A percentile compares a stretch with the other conserved stretches of the same genome.
Evolutionary conservation across 2,113 vertebrate genomes (phyloP).

Genomic region (Pomatostomus ruficeps): DNA sequence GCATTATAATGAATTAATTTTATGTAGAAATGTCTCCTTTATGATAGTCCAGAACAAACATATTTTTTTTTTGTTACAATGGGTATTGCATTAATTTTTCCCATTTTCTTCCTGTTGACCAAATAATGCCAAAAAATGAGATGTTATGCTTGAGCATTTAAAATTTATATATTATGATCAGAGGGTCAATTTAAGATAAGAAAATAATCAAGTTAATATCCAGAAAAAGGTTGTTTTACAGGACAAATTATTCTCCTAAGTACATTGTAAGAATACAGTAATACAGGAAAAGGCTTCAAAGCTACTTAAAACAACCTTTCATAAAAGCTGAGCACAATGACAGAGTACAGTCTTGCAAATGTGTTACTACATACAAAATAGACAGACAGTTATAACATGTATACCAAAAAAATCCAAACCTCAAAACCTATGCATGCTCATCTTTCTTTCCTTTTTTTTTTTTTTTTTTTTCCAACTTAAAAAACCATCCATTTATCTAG

Average conservation of each 20-base stretch:
- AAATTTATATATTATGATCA: background rate
- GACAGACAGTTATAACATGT: background rate
- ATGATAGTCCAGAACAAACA: background rate
- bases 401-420: background rate
- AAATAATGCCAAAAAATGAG: background rate
- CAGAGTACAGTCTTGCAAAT: background rate
- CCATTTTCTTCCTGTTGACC: background rate
- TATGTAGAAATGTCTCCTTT: background rate
- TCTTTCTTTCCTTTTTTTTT: background rate
- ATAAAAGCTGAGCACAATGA: background rate
- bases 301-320: background rate
- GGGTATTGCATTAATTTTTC: background rate
- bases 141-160: background rate
- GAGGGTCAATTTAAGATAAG: background rate
- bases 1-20: background rate
- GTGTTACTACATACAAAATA: background rate
- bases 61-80: background rate
- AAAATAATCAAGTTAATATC: background rate
- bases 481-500: background rate
- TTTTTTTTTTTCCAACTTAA: background rate
- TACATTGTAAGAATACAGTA: background rate
- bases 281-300: background rate
- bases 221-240: background rate
- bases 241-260: background rate
- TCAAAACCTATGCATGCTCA: background rate